A percentile compares a stretch with the other conserved stretches of the same genome.
Evolutionary conservation across 2,113 vertebrate species (phyloP).

Genomic region (Myanophis thanlyinensis): DNA sequence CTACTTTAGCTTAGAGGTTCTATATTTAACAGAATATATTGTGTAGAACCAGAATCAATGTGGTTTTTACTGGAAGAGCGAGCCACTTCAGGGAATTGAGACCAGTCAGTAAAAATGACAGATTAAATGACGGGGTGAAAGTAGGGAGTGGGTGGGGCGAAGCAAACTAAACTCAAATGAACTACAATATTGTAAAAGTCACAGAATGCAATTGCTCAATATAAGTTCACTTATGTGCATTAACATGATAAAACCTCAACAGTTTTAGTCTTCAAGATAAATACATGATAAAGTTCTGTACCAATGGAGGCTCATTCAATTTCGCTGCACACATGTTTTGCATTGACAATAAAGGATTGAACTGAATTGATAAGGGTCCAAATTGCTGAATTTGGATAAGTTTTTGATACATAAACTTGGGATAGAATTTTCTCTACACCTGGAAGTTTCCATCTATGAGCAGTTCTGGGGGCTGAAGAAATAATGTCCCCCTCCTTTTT

Average conservation of each 20-base stretch:
- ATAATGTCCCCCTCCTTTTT: background rate
- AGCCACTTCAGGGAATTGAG: conserved; percentile 3
- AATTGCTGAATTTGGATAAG: background rate
- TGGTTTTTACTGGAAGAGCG: conserved; percentile 11
- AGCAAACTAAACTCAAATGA: background rate
- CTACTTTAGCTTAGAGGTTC: background rate
- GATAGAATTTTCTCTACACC: background rate
- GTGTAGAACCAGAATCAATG: background rate
- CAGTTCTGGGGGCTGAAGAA: background rate
- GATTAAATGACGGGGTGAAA: background rate
- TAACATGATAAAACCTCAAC: background rate
- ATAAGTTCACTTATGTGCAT: background rate
- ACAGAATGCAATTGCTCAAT: background rate
- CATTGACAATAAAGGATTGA: too few species aligned
- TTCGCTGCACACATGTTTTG: too few species aligned
- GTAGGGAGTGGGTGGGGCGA: rapidly evolving
- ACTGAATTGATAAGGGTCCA: background rate
- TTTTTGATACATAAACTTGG: background rate
- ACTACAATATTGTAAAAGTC: background rate
- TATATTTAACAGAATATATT: background rate
- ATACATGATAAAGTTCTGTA: background rate
- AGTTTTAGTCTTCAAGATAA: background rate
- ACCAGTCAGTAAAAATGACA: background rate
- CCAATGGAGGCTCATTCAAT: too few species aligned
- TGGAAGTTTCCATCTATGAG: background rate